These are phyloP conservation scores for Phenacoccus solenopsis DNA, from an alignment of 1,140 invertebrate genomes.

Conservation along the genomic window DNA sequence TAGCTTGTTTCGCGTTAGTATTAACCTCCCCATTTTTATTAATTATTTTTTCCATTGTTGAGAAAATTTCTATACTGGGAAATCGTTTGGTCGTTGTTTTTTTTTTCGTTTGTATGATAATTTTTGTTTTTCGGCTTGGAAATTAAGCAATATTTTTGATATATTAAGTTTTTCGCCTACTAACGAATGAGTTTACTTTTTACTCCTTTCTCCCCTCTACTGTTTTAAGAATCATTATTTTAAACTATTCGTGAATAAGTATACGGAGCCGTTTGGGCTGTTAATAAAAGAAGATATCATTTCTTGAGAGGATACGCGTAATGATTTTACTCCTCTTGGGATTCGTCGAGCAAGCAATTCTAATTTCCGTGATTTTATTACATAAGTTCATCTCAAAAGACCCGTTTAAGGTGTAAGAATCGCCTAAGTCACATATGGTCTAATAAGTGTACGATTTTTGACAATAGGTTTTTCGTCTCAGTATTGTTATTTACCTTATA, in stretches of 20 bases:
- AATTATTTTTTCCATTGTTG: no score
- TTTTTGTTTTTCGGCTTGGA: neutral
- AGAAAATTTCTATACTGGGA: no score
- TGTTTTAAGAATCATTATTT: no score
- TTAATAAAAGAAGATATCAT: no score
- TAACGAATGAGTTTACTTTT: neutral
- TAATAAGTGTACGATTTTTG: slow-evolving; percentile 2
- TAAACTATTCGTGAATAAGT: neutral
- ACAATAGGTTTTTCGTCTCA: neutral
- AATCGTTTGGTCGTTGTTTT: no score
- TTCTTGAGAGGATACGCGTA: no score
- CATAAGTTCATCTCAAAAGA: neutral
- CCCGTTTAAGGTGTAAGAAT: neutral
- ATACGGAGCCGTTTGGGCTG: neutral
- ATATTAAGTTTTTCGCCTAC: neutral
- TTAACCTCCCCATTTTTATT: no score
- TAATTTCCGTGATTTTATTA: neutral
- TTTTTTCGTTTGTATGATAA: no score
- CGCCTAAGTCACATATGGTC: neutral
- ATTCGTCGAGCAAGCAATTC: neutral
- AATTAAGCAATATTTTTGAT: neutral
- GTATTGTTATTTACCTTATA: neutral
- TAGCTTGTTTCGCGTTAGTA: no score
- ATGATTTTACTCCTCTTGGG: neutral
- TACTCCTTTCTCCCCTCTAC: neutral